Base-by-base conservation (phyloP, 2,888 invertebrate genomes). In the Limenitis camilla region DNA sequence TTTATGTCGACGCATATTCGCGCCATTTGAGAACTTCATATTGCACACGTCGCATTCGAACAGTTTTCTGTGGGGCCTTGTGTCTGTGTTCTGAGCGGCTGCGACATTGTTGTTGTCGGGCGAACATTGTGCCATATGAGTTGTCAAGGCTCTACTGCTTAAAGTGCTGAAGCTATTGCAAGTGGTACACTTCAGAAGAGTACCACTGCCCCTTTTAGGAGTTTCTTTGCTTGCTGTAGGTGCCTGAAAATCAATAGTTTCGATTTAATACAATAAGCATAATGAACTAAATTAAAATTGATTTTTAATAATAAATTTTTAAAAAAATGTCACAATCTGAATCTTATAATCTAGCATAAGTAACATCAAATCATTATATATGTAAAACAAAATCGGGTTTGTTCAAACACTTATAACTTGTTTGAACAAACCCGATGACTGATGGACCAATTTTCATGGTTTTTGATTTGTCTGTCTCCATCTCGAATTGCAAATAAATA, bases 11-110 rank as follows among this genome's bases (percentile, higher is more conserved):
- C 97, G 90, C 97, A 97, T 97, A 76, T 97, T 97, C 43, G 97
- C 97, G 65, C 96, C 96, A 78, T 97, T 96, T 19, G 96, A 96
- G 86, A 97, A 97, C 82, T 96, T 96, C 96, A 97, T 96, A 76
- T 96, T 95, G 81, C 97, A 97, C 51, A 97, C 95, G 81, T 97
- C 97, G 78, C 97, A 97, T 77, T 96, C 96, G 72, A 96, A 97
- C 74, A 96, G 92, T 78, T 96, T 96, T 63, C 96, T 90, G 70
- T 92, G 92, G 40, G 91, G 89, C 63, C 92, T 74, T 4, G 81
- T 74, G 56, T 88, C 88, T 6, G 84, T 69, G 39, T 74, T 76
- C 63, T 81, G 82, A 39, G 84, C 76, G 31, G 74, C 79, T 35
- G 83, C 87, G 66, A 81, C 85, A 67, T 88, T 88, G 71, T 88